Evolutionary conservation across 2,888 invertebrate genomes (phyloP), one percentile per base, ranked within the genome.

Genomic region (Hirudinaria manillensis): DNA sequence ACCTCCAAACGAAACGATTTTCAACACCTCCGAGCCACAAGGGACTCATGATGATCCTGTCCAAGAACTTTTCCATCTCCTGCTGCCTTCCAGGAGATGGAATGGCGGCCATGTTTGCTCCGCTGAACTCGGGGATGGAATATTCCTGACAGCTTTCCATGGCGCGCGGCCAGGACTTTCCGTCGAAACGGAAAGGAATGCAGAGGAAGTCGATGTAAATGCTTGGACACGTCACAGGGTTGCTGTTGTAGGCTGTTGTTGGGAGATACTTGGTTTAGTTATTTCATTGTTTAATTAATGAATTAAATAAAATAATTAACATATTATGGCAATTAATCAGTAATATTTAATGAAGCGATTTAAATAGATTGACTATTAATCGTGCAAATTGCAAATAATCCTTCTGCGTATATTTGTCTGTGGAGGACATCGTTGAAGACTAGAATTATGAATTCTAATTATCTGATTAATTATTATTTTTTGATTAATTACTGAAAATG

Each of bases 151-250:
- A 73, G n/a, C 65, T 45, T 36, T 34, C 38, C 38, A 61, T 38
- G 21, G 73, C 61, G 3, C 24, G 13, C 4, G 13, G 27, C 73
- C 73, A 73, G 27, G n/a, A 32, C 34, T 56, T 73, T 2, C 73
- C 73, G 34, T 73, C 73, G n/a, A 73, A 36, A 21, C 73, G 32
- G 36, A 73, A 65, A 38, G 51, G 51, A 65, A 73, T 38, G 65
- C 73, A 73, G 27, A 56, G 34, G 65, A 27, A 53, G 29, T 73
- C 73, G 21, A 73, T 34, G 65, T 73, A 73, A 3, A 36, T 13
- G 32, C 73, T 55, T 29, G 45, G 51, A 72, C 72, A 72, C 2
- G 13, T 38, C 36, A 34, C 32, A 38, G 70, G 34, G 27, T 21
- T 19, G 51, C 24, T 38, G 70, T 38, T 10, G 45, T 45, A 45